Evolutionary conservation across 2,797 vertebrate species (phyloP), one percentile per base, ranked within the genome.

Genomic region (Pipistrellus pygmaeus): DNA sequence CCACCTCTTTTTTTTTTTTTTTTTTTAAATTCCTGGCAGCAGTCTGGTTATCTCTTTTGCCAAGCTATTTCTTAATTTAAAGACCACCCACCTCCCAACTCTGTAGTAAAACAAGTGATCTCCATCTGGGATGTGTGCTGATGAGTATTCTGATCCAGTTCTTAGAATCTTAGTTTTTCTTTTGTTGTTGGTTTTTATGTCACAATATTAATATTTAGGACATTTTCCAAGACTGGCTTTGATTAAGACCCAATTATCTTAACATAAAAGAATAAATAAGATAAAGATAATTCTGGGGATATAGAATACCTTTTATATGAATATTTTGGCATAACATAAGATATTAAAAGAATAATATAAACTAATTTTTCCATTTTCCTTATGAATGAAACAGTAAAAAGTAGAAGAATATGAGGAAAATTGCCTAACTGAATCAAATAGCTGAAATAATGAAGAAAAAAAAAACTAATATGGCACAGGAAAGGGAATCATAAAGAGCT

Each of bases 101-200:
- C 68, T 84, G 44, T 90, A 81, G 51, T 84, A 87, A 96, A 93
- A 77, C n/a, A 89, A 92, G 53, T 25, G 30, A 64, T 69, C 71
- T 88, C 81, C 81, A 64, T 71, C 73, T 94, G 55, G 44, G 64
- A 73, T 88, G 12, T 80, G 53, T 94, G 55, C 80, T 46, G 78
- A 81, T 91, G 78, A 90, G 11, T 44, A 35, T 85, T 93, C 72
- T 95, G 82, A 93, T 93, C 72, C 57, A 60, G 20, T 88, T 89
- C 57, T 88, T 93, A 46, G 66, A 85, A 35, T 86, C 44, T 84
- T 89, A 44, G 17, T 55, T 93, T 91, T 78, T 87, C 68, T 90
- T 94, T 95, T 93, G 51, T 95, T 96, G 80, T 68, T 95, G 69
- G 55, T 88, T 93, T 93, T 80, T 92, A 82, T 87, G 77, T 85